A percentile compares a stretch with the other conserved stretches of the same genome.
Evolutionary conservation across 37 sponge, comb jelly and placozoan species (phyloP).

Genomic region (Diacarnus erythraeanus): DNA sequence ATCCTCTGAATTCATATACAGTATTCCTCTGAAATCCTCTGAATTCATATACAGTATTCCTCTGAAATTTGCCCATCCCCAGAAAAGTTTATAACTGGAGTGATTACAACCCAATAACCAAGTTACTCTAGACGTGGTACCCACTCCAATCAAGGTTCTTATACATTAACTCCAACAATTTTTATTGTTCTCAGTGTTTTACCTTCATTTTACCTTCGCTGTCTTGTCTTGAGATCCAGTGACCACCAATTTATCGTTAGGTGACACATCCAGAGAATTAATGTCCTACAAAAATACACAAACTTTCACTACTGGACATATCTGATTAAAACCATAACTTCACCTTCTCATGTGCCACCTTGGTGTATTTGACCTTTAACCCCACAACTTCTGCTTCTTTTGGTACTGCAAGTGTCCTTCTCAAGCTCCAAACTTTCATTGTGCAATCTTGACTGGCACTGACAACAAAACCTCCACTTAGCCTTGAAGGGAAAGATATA

Average conservation of each 20-base stretch:
- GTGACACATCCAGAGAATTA: slow-evolving; percentile 90
- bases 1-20: no score
- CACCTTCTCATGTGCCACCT: slow-evolving; percentile 86
- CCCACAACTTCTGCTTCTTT: background rate
- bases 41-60: no score
- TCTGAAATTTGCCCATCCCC: no score
- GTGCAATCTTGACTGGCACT: slow-evolving; percentile 82
- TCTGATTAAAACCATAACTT: background rate
- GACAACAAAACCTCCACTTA: slow-evolving; percentile 58
- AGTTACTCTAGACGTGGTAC: no score
- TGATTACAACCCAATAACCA: no score
- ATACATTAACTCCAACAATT: no score
- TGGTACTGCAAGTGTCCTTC: background rate
- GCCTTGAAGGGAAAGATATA: slow-evolving; percentile 7
- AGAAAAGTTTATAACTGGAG: no score
- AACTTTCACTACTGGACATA: background rate
- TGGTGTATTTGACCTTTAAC: slow-evolving; percentile 65
- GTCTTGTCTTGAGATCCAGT: slow-evolving; percentile 95
- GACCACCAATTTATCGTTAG: slow-evolving; percentile 93
- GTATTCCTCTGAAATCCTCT: no score
- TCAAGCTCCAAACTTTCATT: slow-evolving; percentile 78
- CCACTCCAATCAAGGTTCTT: no score
- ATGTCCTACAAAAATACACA: slow-evolving; percentile 70
- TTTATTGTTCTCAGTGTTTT: background rate
- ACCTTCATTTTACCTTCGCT: slow-evolving; percentile 67